phyloP scores from a whole-genome alignment of 2,888 invertebrate species.

The Pocota personata region DNA sequence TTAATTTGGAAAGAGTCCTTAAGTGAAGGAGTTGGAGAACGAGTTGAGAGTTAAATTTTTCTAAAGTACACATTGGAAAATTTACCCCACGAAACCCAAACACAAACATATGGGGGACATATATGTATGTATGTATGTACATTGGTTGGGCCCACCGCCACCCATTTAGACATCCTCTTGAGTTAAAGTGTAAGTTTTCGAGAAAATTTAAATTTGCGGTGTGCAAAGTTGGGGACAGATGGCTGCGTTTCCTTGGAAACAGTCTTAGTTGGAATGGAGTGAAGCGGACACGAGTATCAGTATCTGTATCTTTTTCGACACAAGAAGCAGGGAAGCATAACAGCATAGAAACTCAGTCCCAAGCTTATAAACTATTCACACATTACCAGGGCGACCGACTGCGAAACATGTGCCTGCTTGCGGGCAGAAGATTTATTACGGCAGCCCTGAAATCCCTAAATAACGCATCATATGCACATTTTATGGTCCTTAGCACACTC shows the following conservation, averaged over 20 bases:
- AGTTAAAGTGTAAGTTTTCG: constrained; percentile 53
- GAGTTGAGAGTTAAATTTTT: constrained; percentile 52
- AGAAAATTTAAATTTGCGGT: constrained; percentile 68
- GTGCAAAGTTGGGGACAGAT: constrained; percentile 60
- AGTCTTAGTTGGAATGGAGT: background rate
- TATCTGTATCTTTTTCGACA: constrained; percentile 14
- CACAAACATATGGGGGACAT: constrained; percentile 48
- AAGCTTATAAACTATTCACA: constrained; percentile 67
- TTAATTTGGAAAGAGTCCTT: constrained; percentile 57
- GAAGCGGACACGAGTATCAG: background rate
- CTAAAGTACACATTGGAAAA: constrained; percentile 52
- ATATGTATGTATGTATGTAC: too few relatives aligned
- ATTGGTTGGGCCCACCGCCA: background rate
- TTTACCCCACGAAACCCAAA: constrained; percentile 41
- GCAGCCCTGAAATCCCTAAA: constrained; percentile 45
- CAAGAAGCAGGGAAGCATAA: constrained; percentile 16
- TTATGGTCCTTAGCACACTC: constrained; percentile 54
- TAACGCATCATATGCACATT: constrained; percentile 72
- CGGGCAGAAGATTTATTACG: constrained; percentile 57
- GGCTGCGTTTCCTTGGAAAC: constrained; percentile 48
- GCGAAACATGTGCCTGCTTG: constrained; percentile 45
- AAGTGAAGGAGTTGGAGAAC: constrained; percentile 24
- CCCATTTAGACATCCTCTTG: constrained; percentile 5
- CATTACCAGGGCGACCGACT: constrained; percentile 46
- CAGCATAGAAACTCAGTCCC: constrained; percentile 18